Percentiles rank a stretch among this genome's conserved stretches.
phyloP scores from a whole-genome alignment of 2,888 invertebrate species.

The Copidosoma aretas region DNA sequence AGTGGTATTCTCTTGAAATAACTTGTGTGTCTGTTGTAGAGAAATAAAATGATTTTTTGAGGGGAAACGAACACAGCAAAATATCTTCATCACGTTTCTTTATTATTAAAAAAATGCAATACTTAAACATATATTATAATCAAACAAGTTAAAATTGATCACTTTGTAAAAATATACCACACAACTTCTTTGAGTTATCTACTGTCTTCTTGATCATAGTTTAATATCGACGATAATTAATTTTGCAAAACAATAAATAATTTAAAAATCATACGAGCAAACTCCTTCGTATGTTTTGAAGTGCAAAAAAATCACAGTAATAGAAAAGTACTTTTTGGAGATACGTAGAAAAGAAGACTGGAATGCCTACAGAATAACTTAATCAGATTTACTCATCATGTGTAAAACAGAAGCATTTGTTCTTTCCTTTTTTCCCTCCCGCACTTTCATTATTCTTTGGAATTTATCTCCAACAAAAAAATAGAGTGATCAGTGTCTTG shows the following conservation, averaged over 20 bases:
- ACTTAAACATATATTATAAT: slow-evolving; percentile 26
- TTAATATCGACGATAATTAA: not conserved
- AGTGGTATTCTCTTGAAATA: no score
- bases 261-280: slow-evolving; percentile 13
- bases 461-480: slow-evolving; percentile 7
- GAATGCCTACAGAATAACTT: slow-evolving; percentile 29
- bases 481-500: slow-evolving; percentile 35
- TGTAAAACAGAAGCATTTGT: slow-evolving; percentile 36
- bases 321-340: slow-evolving; percentile 20
- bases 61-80: no score
- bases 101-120: slow-evolving; percentile 36
- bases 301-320: slow-evolving; percentile 33
- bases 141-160: slow-evolving; percentile 35
- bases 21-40: no score
- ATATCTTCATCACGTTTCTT: slow-evolving; percentile 15
- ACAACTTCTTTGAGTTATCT: slow-evolving; percentile 34
- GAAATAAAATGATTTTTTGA: no score
- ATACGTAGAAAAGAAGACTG: slow-evolving; percentile 17
- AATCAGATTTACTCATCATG: slow-evolving; percentile 35
- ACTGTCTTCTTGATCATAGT: slow-evolving; percentile 9
- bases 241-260: slow-evolving; percentile 14
- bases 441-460: slow-evolving; percentile 34
- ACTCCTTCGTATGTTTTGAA: slow-evolving; percentile 3
- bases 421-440: slow-evolving; percentile 20
- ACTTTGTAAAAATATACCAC: slow-evolving; percentile 34